A percentile compares a stretch with the other conserved stretches of the same genome.
Evolutionary conservation across 2,888 invertebrate species (phyloP).

Genomic region (Synanthedon tipuliformis): DNA sequence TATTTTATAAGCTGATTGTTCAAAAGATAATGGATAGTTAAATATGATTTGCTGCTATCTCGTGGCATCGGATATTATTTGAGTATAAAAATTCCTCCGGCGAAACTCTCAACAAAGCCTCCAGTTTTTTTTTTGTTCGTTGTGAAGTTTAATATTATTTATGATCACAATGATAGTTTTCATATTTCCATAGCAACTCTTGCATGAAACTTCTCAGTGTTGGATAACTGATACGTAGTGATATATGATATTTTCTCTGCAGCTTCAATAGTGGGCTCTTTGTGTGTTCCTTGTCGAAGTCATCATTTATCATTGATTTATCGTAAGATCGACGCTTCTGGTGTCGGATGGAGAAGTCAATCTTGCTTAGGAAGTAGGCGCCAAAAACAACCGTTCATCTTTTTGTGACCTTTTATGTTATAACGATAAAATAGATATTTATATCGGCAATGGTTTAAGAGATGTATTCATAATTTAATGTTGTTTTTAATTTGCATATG

Average conservation of each 20-base stretch:
- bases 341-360: conserved; percentile 36
- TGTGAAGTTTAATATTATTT: not conserved
- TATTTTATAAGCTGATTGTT: conserved; percentile 7
- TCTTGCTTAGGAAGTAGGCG: conserved; percentile 17
- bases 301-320: conserved; percentile 56
- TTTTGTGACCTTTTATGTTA: not conserved
- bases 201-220: conserved; percentile 22
- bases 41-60: conserved; percentile 13
- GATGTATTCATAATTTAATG: not conserved
- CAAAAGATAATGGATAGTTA: conserved; percentile 15
- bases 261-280: conserved; percentile 20
- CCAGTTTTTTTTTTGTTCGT: not conserved
- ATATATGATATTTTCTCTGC: conserved; percentile 34
- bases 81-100: not conserved
- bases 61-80: conserved; percentile 1
- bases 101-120: not conserved
- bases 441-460: not conserved
- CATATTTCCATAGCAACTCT: conserved; percentile 11
- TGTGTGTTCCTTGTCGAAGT: conserved; percentile 28
- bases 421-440: not conserved
- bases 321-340: conserved; percentile 36
- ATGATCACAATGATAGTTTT: not conserved
- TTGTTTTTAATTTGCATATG: not conserved
- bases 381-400: not conserved
- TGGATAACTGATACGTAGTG: conserved; percentile 19